Evolutionary conservation across 1,140 invertebrate species (phyloP), one percentile per base, ranked within the genome.

Genomic region (Lanistes nyassanus): DNA sequence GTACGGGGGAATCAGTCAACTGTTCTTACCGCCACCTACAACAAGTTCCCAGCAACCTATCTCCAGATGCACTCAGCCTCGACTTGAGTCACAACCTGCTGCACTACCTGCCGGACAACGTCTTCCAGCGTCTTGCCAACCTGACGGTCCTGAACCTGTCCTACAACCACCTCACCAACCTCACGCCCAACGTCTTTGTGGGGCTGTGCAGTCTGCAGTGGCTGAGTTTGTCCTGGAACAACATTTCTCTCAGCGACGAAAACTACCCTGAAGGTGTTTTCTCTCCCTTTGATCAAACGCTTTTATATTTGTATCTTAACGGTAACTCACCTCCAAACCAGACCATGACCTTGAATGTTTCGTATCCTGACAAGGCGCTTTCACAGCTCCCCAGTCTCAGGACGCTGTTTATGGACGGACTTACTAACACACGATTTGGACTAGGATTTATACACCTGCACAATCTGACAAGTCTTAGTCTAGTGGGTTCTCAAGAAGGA

Each of bases 111-210:
- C 56, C 56, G 9, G 29, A 60, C 29, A 60, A 31, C 23, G 29
- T 60, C n/a, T 60, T 60, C 23, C n/a, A 26, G 13, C 11, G 26
- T 29, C n/a, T 74, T n/a, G 7, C 2, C 34, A 70, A 69, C 36
- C 66, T 76, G 16, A 26, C 37, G 6, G 26, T 37, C 29, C 74
- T 76, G 31, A 66, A 76, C 31, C 56, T 76, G 6, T 76, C 74
- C 39, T 36, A 76, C 56, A 76, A 76, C 66, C 21, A 69, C 3
- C 31, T 76, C 13, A 34, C 37, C 16, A 69, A 4, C 31, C 21
- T 76, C 16, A 55, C n/a, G 23, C 29, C 36, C 11, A 53, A 34
- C n/a, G 26, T 75, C 42, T 55, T 68, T 26, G 5, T 31, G 29
- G 66, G 39, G 4, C 64, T 56, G 36, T 21, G 6, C 26, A 66